A percentile compares a stretch with the other conserved stretches of the same genome.
phyloP scores from a whole-genome alignment of 2,113 vertebrate species.

The Pygoscelis antarcticus region DNA sequence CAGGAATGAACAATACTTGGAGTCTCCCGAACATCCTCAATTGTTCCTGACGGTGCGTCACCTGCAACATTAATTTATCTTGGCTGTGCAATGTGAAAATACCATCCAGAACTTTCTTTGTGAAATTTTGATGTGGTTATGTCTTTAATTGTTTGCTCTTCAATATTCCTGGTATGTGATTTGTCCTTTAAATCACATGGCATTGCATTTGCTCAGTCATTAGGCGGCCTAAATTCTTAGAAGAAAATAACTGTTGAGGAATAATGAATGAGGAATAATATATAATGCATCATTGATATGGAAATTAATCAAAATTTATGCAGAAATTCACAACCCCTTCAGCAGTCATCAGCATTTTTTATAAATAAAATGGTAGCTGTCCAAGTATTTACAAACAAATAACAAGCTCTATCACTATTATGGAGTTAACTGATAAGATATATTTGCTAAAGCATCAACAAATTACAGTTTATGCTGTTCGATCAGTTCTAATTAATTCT shows the following conservation, averaged over 20 bases:
- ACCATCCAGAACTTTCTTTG: neutral
- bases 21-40: neutral
- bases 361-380: neutral
- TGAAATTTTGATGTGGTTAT: neutral
- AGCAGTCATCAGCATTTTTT: neutral
- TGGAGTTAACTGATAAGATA: neutral
- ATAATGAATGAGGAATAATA: slow-evolving; percentile 4
- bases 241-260: neutral
- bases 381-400: slow-evolving; percentile 38
- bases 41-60: neutral
- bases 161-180: neutral
- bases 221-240: neutral
- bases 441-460: slow-evolving; percentile 7
- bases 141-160: neutral
- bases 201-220: neutral
- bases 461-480: neutral
- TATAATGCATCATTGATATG: neutral
- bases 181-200: neutral
- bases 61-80: neutral
- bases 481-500: slow-evolving; percentile 53
- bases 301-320: slow-evolving; percentile 24
- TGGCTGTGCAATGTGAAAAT: neutral
- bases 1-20: neutral
- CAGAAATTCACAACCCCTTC: neutral
- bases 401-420: neutral